These are phyloP conservation scores for Pipistrellus pipistrellus DNA, from an alignment of 2,797 vertebrate genomes.

Conservation along the genomic window DNA sequence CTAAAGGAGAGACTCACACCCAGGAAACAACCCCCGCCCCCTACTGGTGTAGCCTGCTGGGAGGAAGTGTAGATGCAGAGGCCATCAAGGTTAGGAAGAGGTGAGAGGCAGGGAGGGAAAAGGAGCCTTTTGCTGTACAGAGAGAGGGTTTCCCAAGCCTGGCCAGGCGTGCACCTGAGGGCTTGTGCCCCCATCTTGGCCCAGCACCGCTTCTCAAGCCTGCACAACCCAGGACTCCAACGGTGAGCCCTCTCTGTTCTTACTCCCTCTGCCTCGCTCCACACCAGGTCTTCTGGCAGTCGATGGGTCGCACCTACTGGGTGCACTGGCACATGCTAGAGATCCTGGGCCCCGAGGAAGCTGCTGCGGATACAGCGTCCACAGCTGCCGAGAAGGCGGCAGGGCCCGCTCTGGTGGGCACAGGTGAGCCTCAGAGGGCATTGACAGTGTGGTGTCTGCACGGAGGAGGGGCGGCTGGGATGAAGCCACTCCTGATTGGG, in stretches of 20 bases:
- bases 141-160: not conserved
- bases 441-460: not conserved
- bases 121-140: not conserved
- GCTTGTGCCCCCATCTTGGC: not conserved
- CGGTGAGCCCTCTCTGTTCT: not conserved
- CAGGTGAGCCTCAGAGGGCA: slow-evolving; percentile 84
- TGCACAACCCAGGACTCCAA: not conserved
- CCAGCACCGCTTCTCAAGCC: not conserved
- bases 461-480: not conserved
- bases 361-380: slow-evolving; percentile 84
- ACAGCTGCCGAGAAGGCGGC: slow-evolving; percentile 90
- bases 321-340: slow-evolving; percentile 96
- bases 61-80: not conserved
- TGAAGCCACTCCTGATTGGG: not conserved
- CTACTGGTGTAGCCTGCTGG: not conserved
- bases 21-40: not conserved
- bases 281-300: slow-evolving; percentile 94
- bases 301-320: slow-evolving; percentile 93
- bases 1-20: not conserved
- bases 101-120: not conserved
- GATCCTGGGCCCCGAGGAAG: slow-evolving; percentile 90
- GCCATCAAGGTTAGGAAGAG: not conserved
- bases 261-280: not conserved
- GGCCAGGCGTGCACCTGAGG: not conserved
- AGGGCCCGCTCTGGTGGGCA: slow-evolving; percentile 85